Evolutionary conservation across 2,888 invertebrate species (phyloP).

Genomic region (Deilephila porcellus): DNA sequence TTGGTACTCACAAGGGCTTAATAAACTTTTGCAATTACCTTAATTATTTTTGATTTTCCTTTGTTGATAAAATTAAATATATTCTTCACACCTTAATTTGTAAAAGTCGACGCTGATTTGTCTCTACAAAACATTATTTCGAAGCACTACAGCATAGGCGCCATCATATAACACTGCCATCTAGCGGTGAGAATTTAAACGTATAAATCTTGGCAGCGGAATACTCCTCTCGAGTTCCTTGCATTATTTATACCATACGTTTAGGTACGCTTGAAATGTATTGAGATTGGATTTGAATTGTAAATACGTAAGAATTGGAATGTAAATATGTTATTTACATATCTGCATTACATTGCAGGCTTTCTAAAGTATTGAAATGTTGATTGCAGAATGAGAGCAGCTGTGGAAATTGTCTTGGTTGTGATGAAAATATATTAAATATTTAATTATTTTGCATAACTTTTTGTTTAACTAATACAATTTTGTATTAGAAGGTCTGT

Average conservation of each 20-base stretch:
- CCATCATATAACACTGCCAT: neutral
- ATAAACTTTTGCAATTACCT: no score
- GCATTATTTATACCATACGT: conserved; percentile 24
- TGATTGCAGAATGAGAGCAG: neutral
- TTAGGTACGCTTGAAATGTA: conserved; percentile 20
- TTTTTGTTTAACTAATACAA: no score
- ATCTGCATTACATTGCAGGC: conserved; percentile 17
- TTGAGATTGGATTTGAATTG: conserved; percentile 28
- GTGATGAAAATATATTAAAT: neutral
- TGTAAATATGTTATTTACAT: conserved; percentile 24
- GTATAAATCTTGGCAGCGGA: neutral
- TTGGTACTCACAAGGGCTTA: no score
- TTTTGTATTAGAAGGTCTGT: no score
- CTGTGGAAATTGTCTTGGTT: neutral
- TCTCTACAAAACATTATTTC: no score
- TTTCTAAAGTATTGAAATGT: neutral
- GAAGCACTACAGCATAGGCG: neutral
- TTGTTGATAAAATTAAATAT: no score
- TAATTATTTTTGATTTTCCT: no score
- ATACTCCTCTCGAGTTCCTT: neutral
- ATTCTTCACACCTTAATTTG: no score
- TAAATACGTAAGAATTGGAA: conserved; percentile 26
- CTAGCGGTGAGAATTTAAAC: neutral
- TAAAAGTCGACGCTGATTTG: no score
- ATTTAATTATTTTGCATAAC: no score